Percentiles rank a stretch among this genome's conserved stretches.
Evolutionary conservation across 2,113 vertebrate genomes (phyloP).

Genomic region (Brachyhypopomus gauderio): DNA sequence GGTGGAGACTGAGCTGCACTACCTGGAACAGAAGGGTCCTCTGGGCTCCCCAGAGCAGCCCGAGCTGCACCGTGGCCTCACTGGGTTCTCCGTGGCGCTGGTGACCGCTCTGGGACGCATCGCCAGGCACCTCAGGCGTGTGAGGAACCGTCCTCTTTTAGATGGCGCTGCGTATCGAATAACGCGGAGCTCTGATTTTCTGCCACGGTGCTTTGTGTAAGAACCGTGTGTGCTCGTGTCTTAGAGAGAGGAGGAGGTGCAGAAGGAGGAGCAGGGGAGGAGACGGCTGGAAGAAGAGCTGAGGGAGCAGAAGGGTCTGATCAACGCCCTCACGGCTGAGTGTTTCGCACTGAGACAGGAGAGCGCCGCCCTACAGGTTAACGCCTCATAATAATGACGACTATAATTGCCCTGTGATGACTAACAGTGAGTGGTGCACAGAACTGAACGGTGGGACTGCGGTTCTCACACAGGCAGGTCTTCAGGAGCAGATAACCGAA

Average conservation of each 20-base stretch:
- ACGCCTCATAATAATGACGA: background rate
- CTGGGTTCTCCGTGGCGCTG: constrained; percentile 86
- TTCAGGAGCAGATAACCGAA: constrained; percentile 59
- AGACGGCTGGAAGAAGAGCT: constrained; percentile 74
- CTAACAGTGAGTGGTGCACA: background rate
- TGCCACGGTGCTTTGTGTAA: background rate
- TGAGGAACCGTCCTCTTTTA: constrained; percentile 49
- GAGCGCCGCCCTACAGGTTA: constrained; percentile 76
- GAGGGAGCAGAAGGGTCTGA: constrained; percentile 82
- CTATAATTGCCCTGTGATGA: no score
- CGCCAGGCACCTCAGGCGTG: constrained; percentile 83
- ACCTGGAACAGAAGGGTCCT: constrained; percentile 75
- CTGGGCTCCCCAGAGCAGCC: constrained; percentile 49
- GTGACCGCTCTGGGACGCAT: constrained; percentile 83
- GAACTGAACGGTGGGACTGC: background rate
- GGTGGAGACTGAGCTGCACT: constrained; percentile 82
- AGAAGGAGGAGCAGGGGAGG: constrained; percentile 69
- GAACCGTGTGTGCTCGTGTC: background rate
- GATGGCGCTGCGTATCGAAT: no score
- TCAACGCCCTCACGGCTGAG: constrained; percentile 89
- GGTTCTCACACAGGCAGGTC: constrained; percentile 43
- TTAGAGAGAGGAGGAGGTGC: constrained; percentile 79
- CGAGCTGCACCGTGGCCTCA: constrained; percentile 63
- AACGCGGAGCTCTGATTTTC: no score
- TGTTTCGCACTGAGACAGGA: constrained; percentile 83